Conservation (phyloP, 2,113 vertebrate species). For the Eulemur rufifrons region DNA sequence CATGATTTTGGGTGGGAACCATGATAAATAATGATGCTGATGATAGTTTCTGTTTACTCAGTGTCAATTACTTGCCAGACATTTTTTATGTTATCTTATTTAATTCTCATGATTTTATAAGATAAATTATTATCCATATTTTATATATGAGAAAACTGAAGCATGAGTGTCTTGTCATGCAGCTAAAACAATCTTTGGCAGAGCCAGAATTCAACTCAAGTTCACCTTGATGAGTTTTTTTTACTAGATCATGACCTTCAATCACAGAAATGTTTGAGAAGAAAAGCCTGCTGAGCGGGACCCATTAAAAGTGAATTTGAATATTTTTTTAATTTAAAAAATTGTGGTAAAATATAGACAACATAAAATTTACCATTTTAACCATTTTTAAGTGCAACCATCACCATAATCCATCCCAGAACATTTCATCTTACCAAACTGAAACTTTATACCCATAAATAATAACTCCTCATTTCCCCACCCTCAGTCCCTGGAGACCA, state of each 20-base stretch:
- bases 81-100: neutral
- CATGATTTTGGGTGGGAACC: neutral
- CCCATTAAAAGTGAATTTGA: neutral
- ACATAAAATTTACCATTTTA: neutral
- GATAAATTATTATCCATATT: neutral
- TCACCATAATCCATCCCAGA: neutral
- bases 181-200: neutral
- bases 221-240: neutral
- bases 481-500: neutral
- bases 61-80: neutral
- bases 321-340: neutral
- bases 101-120: neutral
- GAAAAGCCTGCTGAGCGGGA: neutral
- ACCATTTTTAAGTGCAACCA: neutral
- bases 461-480: neutral
- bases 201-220: neutral
- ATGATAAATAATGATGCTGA: neutral
- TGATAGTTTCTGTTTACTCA: neutral
- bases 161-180: neutral
- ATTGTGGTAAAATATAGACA: neutral
- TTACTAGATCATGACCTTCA: neutral
- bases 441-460: neutral
- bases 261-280: neutral
- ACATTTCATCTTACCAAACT: neutral
- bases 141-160: neutral